Conservation (phyloP, 1,140 invertebrate species). For the Subanguina moxae region DNA sequence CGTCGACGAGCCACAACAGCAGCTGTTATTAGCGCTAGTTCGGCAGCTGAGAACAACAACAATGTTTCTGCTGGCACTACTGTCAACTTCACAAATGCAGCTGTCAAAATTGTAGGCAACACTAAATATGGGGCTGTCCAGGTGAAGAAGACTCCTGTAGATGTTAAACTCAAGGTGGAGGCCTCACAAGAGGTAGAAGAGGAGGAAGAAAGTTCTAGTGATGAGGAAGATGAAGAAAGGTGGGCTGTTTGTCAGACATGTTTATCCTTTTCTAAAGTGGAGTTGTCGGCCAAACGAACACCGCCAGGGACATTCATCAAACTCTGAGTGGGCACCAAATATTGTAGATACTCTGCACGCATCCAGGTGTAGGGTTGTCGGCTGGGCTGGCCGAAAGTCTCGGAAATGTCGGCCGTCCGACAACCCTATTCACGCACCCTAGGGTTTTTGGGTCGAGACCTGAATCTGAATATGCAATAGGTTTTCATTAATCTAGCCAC, state of each 20-base stretch:
- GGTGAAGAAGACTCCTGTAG: background rate
- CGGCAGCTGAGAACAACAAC: constrained; percentile 12
- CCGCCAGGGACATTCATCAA: too few relatives aligned
- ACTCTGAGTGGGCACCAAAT: too few relatives aligned
- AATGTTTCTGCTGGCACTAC: constrained; percentile 3
- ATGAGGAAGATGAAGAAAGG: constrained; percentile 48
- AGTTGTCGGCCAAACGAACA: too few relatives aligned
- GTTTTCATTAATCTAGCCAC: too few relatives aligned
- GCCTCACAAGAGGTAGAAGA: background rate
- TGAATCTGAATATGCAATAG: too few relatives aligned
- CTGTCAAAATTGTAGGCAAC: constrained; percentile 6
- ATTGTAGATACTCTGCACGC: too few relatives aligned
- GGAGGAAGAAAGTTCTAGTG: constrained; percentile 21
- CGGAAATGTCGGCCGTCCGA: too few relatives aligned
- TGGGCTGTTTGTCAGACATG: constrained; percentile 18
- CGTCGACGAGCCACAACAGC: constrained; percentile 24
- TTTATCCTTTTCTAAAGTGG: background rate
- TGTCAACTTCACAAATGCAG: constrained; percentile 8
- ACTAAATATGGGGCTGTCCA: constrained; percentile 30
- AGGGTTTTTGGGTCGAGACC: too few relatives aligned
- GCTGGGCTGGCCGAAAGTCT: too few relatives aligned
- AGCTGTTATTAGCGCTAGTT: constrained; percentile 8
- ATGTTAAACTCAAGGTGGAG: background rate
- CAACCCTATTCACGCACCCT: too few relatives aligned
- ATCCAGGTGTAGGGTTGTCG: too few relatives aligned